Evolutionary conservation across 2,797 vertebrate species (phyloP).

Genomic region (Clarias pachynema): DNA sequence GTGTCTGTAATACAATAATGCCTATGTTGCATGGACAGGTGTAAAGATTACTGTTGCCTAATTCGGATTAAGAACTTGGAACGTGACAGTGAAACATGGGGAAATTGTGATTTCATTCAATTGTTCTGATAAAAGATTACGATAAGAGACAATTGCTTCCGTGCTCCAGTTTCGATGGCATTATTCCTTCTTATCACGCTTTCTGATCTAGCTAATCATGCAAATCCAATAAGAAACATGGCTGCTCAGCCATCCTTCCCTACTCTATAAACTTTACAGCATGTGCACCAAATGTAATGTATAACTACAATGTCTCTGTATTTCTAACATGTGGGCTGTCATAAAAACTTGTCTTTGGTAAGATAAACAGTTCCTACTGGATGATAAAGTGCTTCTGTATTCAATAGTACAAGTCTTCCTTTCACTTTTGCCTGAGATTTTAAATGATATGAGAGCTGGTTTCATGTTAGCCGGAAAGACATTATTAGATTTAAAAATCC

Average conservation of each 20-base stretch:
- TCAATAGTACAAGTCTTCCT: not conserved
- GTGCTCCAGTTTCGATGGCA: slow-evolving; percentile 26
- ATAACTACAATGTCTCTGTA: not conserved
- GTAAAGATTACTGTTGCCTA: slow-evolving; percentile 5
- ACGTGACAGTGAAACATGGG: slow-evolving; percentile 6
- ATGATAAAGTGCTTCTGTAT: not conserved
- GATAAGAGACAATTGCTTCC: slow-evolving; percentile 37
- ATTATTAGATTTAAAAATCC: slow-evolving; percentile 3
- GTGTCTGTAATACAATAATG: not conserved
- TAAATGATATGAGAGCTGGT: not conserved
- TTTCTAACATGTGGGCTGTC: not conserved
- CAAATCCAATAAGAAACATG: slow-evolving; percentile 35
- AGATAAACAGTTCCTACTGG: not conserved
- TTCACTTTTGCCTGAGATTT: not conserved
- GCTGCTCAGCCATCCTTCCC: not conserved
- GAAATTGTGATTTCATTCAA: slow-evolving; percentile 35
- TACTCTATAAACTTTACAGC: slow-evolving; percentile 19
- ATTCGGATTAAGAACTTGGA: not conserved
- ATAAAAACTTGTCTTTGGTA: not conserved
- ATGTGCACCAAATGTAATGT: not conserved
- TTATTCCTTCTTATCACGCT: slow-evolving; percentile 29
- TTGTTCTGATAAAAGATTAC: slow-evolving; percentile 32
- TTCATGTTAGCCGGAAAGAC: not conserved
- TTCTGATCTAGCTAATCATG: slow-evolving; percentile 45
- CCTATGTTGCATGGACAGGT: not conserved